Evolutionary conservation across 2,797 vertebrate species (phyloP).

Genomic region (Morelia viridis): DNA sequence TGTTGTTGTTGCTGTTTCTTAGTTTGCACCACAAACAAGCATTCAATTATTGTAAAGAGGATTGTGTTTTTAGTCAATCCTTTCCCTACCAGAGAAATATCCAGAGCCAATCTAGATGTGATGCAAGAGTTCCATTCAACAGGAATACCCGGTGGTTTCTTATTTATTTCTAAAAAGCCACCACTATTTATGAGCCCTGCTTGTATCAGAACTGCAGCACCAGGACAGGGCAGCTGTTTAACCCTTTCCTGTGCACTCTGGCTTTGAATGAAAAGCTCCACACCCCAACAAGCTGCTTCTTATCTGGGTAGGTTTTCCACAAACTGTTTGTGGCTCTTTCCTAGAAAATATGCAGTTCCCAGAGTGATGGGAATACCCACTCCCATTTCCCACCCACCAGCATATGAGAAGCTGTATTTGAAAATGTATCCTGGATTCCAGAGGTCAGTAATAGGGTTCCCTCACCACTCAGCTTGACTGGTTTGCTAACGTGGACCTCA

Average conservation of each 20-base stretch:
- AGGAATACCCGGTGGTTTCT: background rate
- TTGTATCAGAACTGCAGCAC: background rate
- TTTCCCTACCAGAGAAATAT: background rate
- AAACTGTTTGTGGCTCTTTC: background rate
- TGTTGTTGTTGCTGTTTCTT: background rate
- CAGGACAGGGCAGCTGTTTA: background rate
- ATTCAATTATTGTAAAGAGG: background rate
- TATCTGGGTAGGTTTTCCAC: background rate
- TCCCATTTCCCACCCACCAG: background rate
- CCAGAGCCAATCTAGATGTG: background rate
- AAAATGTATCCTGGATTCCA: background rate
- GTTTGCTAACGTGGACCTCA: background rate
- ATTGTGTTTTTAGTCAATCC: background rate
- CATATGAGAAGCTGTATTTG: background rate
- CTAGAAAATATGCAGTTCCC: background rate
- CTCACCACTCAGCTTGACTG: background rate
- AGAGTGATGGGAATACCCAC: background rate
- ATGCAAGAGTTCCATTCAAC: background rate
- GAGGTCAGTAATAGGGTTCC: background rate
- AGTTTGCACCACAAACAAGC: background rate
- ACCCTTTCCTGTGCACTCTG: background rate
- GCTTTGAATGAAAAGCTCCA: background rate
- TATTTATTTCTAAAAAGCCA: background rate
- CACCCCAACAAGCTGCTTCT: background rate
- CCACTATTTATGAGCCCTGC: too few species aligned